Conservation (phyloP, 2,888 invertebrate genomes). For the Tipula unca region DNA sequence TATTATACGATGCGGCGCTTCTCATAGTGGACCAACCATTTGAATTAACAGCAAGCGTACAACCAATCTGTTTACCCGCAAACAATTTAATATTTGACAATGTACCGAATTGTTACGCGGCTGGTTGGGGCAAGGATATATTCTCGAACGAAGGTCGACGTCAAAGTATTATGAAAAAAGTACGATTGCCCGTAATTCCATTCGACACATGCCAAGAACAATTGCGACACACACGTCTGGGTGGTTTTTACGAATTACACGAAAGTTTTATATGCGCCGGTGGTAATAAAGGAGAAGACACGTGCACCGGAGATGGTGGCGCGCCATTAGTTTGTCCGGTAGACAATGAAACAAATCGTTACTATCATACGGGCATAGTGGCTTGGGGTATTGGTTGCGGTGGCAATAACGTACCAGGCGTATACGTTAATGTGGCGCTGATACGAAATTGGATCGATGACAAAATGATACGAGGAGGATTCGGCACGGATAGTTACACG, state of each 20-base stretch:
- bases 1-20: conserved; percentile 67
- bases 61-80: conserved; percentile 57
- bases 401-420: conserved; percentile 55
- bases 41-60: conserved; percentile 56
- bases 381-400: conserved; percentile 81
- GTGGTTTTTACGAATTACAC: conserved; percentile 56
- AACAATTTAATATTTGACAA: conserved; percentile 36
- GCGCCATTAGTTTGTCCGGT: conserved; percentile 69
- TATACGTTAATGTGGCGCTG: conserved; percentile 60
- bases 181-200: conserved; percentile 62
- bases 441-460: conserved; percentile 63
- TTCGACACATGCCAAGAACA: conserved; percentile 40
- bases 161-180: conserved; percentile 57
- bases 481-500: not conserved
- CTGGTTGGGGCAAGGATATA: conserved; percentile 39
- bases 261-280: conserved; percentile 69
- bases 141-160: conserved; percentile 45
- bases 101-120: conserved; percentile 35
- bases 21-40: conserved; percentile 55
- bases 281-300: conserved; percentile 62
- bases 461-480: conserved; percentile 39
- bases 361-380: conserved; percentile 52
- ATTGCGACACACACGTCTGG: conserved; percentile 58
- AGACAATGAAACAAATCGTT: conserved; percentile 36
- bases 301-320: conserved; percentile 71